A percentile compares a stretch with the other conserved stretches of the same genome.
Conservation (phyloP, 1,140 invertebrate species). For the Pseudomyrmex dendroicus region DNA sequence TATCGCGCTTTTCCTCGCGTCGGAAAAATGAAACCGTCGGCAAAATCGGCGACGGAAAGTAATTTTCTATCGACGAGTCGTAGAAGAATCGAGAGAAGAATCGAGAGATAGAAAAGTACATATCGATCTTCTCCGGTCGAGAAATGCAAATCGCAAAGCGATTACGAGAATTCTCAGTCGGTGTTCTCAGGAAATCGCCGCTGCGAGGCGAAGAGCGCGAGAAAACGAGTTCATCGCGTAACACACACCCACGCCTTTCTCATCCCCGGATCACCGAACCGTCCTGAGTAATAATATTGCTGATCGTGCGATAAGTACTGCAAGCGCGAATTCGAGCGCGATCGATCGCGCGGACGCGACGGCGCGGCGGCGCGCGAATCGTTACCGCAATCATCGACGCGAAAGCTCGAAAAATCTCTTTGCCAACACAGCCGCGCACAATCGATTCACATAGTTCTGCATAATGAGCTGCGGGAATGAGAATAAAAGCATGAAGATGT, state of each 20-base stretch:
- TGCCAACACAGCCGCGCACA: slow-evolving; percentile 15
- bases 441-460: slow-evolving; percentile 69
- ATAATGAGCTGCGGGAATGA: slow-evolving; percentile 71
- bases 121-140: slow-evolving; percentile 50
- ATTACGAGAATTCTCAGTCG: slow-evolving; percentile 63
- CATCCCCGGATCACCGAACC: slow-evolving; percentile 1
- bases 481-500: slow-evolving; percentile 53
- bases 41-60: slow-evolving; percentile 24
- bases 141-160: slow-evolving; percentile 63
- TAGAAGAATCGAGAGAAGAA: not conserved
- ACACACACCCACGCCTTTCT: slow-evolving; percentile 64
- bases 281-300: slow-evolving; percentile 29
- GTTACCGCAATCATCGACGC: slow-evolving; percentile 50
- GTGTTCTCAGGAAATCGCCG: slow-evolving; percentile 43
- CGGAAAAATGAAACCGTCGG: slow-evolving; percentile 28
- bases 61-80: slow-evolving; percentile 41
- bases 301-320: slow-evolving; percentile 31
- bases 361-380: not conserved
- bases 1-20: slow-evolving; percentile 17
- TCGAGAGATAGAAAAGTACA: slow-evolving; percentile 51
- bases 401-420: slow-evolving; percentile 23
- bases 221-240: slow-evolving; percentile 49
- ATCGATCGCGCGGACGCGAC: slow-evolving; percentile 53
- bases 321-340: slow-evolving; percentile 41
- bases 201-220: slow-evolving; percentile 47